Evolutionary conservation across 2,797 vertebrate species (phyloP).

Genomic region (Anguilla megastoma): DNA sequence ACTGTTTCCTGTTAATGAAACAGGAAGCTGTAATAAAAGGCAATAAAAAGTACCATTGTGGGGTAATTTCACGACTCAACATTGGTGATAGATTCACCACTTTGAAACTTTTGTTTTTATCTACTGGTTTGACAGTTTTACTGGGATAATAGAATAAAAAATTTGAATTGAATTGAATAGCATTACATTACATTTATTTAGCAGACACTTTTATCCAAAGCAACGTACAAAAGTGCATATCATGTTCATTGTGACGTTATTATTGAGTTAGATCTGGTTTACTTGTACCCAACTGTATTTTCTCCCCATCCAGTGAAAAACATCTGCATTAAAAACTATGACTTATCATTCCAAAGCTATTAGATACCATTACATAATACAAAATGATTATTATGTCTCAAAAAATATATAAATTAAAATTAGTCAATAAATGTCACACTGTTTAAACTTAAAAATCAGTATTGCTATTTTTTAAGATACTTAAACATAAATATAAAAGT

Average conservation of each 20-base stretch:
- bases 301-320: background rate
- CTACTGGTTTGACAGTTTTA: background rate
- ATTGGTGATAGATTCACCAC: background rate
- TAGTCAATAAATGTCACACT: background rate
- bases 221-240: no score
- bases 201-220: no score
- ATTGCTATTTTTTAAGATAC: background rate
- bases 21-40: constrained; percentile 10
- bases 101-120: background rate
- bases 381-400: background rate
- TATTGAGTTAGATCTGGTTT: background rate
- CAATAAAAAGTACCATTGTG: background rate
- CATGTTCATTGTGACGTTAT: background rate
- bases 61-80: background rate
- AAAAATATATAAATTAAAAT: no score
- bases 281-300: background rate
- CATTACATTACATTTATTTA: no score
- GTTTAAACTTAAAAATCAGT: background rate
- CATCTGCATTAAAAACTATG: background rate
- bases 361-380: background rate
- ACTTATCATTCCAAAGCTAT: background rate
- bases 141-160: background rate
- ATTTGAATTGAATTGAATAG: background rate
- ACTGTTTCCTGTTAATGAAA: background rate
- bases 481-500: background rate